Percentiles rank a stretch among this genome's conserved stretches.
Conservation (phyloP, 1,140 invertebrate species). For the Euura saliciscinereae region DNA sequence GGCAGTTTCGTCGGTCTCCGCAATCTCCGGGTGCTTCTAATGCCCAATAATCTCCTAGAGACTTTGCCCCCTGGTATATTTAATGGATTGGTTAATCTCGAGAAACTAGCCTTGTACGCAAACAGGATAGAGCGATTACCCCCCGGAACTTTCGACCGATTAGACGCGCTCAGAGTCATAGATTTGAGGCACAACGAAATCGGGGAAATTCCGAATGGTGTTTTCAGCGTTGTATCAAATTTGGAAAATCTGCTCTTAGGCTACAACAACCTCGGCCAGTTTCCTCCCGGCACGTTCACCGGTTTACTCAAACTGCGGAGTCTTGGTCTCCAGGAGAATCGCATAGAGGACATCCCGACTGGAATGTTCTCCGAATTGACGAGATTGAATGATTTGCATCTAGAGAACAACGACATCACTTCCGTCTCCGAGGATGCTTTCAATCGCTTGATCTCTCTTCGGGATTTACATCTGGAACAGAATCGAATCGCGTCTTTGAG, state of each 20-base stretch:
- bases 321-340: neutral
- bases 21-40: neutral
- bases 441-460: neutral
- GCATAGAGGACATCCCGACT: too few relatives aligned
- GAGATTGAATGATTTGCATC: neutral
- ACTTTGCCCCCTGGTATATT: neutral
- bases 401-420: neutral
- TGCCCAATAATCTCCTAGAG: neutral
- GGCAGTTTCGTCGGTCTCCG: neutral
- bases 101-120: neutral
- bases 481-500: neutral
- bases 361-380: neutral
- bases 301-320: neutral
- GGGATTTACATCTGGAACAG: neutral
- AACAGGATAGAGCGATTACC: neutral
- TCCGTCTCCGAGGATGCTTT: neutral
- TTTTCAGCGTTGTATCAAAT: neutral
- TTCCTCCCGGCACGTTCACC: neutral
- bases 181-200: neutral
- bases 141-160: neutral
- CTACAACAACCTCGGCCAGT: neutral
- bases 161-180: neutral
- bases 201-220: neutral
- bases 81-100: neutral
- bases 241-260: neutral